These are phyloP conservation scores for Trichosurus vulpecula DNA, from an alignment of 2,797 vertebrate species.

Conservation along the genomic window DNA sequence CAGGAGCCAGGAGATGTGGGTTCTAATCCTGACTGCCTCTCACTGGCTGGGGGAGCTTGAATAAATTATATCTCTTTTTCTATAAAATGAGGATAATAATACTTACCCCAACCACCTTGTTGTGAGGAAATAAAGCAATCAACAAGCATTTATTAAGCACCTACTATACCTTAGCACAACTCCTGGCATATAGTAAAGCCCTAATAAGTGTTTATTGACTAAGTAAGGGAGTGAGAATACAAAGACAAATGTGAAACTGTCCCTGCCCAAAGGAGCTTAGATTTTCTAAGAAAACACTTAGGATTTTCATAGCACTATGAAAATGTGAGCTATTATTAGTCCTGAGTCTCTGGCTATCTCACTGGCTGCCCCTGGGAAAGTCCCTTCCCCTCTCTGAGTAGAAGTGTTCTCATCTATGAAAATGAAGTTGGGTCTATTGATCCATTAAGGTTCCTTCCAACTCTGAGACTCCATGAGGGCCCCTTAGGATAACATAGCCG, in stretches of 20 bases:
- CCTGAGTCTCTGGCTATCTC: neutral
- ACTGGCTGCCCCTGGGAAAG: conserved; percentile 18
- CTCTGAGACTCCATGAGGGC: neutral
- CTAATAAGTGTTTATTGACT: neutral
- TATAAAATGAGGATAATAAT: neutral
- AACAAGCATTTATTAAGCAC: neutral
- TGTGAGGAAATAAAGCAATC: neutral
- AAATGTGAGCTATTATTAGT: neutral
- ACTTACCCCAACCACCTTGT: neutral
- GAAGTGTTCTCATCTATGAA: conserved; percentile 16
- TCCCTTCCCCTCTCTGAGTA: neutral
- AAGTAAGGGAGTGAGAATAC: neutral
- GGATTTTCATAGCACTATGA: neutral
- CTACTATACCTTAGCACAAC: neutral
- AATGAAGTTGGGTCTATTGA: neutral
- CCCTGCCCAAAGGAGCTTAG: neutral
- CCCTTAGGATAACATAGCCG: neutral
- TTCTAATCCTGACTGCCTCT: neutral
- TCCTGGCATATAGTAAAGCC: neutral
- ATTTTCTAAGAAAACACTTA: neutral
- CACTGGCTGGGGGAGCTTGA: neutral
- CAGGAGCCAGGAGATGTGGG: neutral
- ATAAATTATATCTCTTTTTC: neutral
- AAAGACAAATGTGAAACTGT: neutral
- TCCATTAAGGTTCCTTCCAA: neutral